These are phyloP conservation scores for Solea senegalensis DNA, from an alignment of 2,113 vertebrate species.

Conservation along the genomic window DNA sequence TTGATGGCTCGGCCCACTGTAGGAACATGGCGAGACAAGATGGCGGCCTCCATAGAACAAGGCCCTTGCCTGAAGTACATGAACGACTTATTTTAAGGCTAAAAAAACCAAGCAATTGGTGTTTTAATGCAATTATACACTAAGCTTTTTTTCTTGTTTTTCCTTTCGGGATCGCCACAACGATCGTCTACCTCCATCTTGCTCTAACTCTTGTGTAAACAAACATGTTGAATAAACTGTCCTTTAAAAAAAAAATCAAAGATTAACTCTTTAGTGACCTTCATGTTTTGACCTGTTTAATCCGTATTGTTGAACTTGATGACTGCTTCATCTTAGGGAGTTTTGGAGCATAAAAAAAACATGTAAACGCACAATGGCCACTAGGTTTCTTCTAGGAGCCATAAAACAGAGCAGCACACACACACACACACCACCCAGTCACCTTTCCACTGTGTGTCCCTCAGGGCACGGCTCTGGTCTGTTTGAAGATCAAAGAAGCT, in stretches of 20 bases:
- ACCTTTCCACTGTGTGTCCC: constrained; percentile 56
- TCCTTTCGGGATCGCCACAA: no score
- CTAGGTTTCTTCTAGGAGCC: constrained; percentile 56
- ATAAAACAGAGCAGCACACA: constrained; percentile 53
- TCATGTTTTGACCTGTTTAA: not conserved
- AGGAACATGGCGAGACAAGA: no score
- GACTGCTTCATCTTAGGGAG: not conserved
- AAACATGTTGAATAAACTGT: no score
- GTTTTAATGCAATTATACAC: no score
- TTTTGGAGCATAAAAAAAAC: constrained; percentile 4
- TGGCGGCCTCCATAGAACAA: no score
- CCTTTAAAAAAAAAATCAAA: not conserved
- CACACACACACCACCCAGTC: constrained; percentile 61
- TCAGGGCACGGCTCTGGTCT: constrained; percentile 61
- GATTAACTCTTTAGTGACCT: not conserved
- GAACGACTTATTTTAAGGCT: no score
- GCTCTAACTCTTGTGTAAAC: no score
- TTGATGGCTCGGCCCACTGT: no score
- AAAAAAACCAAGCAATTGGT: no score
- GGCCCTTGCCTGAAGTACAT: no score
- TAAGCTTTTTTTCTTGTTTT: no score
- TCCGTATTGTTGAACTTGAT: constrained; percentile 3
- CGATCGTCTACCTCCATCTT: no score
- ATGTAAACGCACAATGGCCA: constrained; percentile 53
- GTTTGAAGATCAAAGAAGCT: constrained; percentile 76